A percentile compares a stretch with the other conserved stretches of the same genome.
Evolutionary conservation across 2,888 invertebrate species (phyloP).

Genomic region (Tenthredo distinguenda): DNA sequence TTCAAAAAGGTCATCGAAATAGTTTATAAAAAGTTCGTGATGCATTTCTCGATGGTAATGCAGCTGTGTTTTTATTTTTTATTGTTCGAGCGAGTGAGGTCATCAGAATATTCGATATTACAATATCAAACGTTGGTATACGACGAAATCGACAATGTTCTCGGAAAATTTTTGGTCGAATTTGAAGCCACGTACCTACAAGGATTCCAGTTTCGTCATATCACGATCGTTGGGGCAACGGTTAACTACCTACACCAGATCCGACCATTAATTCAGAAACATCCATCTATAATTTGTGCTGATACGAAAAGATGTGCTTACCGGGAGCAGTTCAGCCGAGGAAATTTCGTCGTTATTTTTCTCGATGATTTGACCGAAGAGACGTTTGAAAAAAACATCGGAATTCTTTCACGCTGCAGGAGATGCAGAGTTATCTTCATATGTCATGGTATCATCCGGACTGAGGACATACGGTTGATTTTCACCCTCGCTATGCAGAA

Average conservation of each 20-base stretch:
- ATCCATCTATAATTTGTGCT: neutral
- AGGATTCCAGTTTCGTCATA: neutral
- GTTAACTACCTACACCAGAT: neutral
- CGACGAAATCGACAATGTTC: neutral
- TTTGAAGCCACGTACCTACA: neutral
- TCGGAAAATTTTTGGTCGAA: slow-evolving; percentile 8
- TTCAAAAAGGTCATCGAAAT: neutral
- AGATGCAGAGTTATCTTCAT: slow-evolving; percentile 25
- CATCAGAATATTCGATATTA: neutral
- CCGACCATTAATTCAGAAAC: neutral
- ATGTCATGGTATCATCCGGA: neutral
- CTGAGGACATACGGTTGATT: neutral
- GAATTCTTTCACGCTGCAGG: neutral
- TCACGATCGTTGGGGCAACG: slow-evolving; percentile 16
- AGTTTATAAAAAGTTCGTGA: neutral
- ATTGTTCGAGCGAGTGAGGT: neutral
- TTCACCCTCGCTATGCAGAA: neutral
- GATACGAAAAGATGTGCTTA: neutral
- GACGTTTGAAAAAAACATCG: neutral
- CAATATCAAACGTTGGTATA: neutral
- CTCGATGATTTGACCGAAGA: slow-evolving; percentile 2
- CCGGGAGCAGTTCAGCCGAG: neutral
- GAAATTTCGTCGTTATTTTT: slow-evolving; percentile 5
- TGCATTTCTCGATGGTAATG: neutral
- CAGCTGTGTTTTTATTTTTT: neutral